Evolutionary conservation across 64 coral and sea anemone genomes (phyloP).

Genomic region (Actinia equina): DNA sequence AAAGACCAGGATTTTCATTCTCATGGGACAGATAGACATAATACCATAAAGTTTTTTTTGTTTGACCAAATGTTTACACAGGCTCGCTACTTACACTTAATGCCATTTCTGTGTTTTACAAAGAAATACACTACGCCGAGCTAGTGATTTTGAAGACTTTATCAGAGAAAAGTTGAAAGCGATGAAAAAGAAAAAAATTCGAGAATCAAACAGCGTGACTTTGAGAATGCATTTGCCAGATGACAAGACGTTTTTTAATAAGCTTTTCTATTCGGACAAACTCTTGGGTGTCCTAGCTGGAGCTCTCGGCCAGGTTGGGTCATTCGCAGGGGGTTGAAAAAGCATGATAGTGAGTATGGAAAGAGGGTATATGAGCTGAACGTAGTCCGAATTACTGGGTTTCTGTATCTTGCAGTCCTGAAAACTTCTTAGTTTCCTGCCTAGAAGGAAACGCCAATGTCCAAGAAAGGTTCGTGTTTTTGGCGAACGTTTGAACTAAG

Average conservation of each 20-base stretch:
- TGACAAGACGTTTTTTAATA: too few relatives aligned
- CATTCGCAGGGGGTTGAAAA: too few relatives aligned
- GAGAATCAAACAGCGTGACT: too few relatives aligned
- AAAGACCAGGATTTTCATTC: background rate
- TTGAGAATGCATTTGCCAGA: too few relatives aligned
- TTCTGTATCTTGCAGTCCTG: background rate
- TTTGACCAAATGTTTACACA: constrained; percentile 16
- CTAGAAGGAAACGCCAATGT: too few relatives aligned
- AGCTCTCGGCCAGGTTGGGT: background rate
- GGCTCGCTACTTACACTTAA: constrained; percentile 20
- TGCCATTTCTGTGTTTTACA: constrained; percentile 11
- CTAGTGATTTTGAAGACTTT: background rate
- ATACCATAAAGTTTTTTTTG: background rate
- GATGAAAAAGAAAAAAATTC: background rate
- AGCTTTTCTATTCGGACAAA: too few relatives aligned
- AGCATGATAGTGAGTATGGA: too few relatives aligned
- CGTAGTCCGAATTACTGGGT: background rate
- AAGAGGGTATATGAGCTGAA: background rate
- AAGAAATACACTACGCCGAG: background rate
- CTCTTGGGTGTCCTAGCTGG: background rate
- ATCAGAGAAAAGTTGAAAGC: background rate
- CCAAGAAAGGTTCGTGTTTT: too few relatives aligned
- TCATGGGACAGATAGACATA: constrained; percentile 7
- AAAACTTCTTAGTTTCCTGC: background rate
- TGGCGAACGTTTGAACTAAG: too few relatives aligned